Evolutionary conservation across 1,140 invertebrate genomes (phyloP).

Genomic region (Teleogryllus occipitalis): DNA sequence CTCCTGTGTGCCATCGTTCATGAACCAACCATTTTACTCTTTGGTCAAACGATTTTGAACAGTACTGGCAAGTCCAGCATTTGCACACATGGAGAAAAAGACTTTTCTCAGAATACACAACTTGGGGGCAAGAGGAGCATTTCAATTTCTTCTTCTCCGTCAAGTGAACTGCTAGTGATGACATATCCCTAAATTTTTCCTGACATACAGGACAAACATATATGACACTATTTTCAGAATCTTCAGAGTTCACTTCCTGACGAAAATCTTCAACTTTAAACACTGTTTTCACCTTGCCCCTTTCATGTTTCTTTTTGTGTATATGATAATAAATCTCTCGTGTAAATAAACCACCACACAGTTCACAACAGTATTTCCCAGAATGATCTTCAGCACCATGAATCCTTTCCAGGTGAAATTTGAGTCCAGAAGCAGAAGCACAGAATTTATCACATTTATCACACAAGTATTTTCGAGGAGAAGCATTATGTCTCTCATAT

Average conservation of each 20-base stretch:
- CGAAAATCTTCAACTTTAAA: background rate
- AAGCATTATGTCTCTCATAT: background rate
- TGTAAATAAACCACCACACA: background rate
- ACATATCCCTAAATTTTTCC: background rate
- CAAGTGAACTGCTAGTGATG: background rate
- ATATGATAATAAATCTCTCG: background rate
- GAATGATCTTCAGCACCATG: background rate
- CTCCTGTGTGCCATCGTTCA: background rate
- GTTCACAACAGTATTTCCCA: background rate
- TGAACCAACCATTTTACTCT: background rate
- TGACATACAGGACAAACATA: background rate
- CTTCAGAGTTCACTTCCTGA: background rate
- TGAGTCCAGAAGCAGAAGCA: background rate
- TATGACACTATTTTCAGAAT: background rate
- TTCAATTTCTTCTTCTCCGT: background rate
- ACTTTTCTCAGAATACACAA: background rate
- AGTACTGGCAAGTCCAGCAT: background rate
- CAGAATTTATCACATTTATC: background rate
- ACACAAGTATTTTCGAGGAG: background rate
- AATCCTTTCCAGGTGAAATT: background rate
- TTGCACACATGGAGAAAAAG: background rate
- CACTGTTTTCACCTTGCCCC: background rate
- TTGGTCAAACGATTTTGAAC: background rate
- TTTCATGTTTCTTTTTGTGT: background rate
- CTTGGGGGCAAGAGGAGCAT: background rate